Conservation (phyloP, 2,888 invertebrate species). For the Flexamia atlantica region DNA sequence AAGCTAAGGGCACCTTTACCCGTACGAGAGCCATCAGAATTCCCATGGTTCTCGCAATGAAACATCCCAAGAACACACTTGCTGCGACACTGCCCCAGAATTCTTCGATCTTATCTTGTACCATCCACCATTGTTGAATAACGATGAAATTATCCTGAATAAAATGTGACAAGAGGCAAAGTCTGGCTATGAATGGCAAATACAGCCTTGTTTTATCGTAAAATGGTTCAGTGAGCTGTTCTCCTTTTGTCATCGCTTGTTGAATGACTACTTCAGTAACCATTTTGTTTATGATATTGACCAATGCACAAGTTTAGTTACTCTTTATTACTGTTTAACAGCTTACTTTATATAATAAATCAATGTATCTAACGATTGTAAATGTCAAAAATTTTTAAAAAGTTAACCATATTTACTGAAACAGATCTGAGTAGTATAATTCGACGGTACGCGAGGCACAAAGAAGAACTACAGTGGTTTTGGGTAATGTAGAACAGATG, state of each 20-base stretch:
- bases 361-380: no score
- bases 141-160: not conserved
- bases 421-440: no score
- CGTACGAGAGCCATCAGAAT: not conserved
- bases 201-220: not conserved
- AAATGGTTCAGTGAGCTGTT: not conserved
- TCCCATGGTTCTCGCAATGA: not conserved
- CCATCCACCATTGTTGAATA: not conserved
- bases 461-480: no score
- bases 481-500: no score
- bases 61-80: not conserved
- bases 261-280: not conserved
- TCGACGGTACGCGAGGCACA: no score
- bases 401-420: no score
- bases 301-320: no score
- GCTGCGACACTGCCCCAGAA: not conserved
- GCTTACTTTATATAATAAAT: no score
- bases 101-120: not conserved
- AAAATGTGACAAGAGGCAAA: not conserved
- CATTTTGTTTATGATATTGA: no score
- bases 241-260: constrained; percentile 52
- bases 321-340: no score
- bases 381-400: no score
- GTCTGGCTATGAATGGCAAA: constrained; percentile 21
- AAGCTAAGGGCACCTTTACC: not conserved